Percentiles rank a stretch among this genome's conserved stretches.
Conservation (phyloP, 1,140 invertebrate genomes). For the Chironomus striatipennis region DNA sequence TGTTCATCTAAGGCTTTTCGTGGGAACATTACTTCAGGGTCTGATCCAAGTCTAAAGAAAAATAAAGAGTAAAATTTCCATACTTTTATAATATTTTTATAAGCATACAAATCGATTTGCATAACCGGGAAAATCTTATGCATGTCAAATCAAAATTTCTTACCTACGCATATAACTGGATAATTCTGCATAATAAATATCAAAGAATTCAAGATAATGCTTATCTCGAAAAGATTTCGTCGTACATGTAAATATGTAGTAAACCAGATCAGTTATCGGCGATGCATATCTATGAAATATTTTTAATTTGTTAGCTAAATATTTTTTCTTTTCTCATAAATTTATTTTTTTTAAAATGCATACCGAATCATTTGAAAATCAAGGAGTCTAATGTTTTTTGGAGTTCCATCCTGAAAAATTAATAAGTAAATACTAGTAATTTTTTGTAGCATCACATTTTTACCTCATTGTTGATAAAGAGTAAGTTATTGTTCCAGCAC, state of each 20-base stretch:
- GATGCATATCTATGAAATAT: too few relatives aligned
- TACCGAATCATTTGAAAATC: slow-evolving; percentile 45
- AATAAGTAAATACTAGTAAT: too few relatives aligned
- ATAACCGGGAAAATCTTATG: too few relatives aligned
- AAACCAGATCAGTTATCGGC: slow-evolving; percentile 42
- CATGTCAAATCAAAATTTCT: too few relatives aligned
- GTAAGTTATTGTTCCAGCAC: not conserved
- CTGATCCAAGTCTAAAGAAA: slow-evolving; percentile 30
- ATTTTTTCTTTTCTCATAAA: too few relatives aligned
- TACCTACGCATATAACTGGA: slow-evolving; percentile 31
- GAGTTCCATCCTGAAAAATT: slow-evolving; percentile 21
- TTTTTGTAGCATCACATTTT: too few relatives aligned
- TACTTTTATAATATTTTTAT: too few relatives aligned
- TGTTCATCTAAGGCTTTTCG: slow-evolving; percentile 30
- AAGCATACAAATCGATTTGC: too few relatives aligned
- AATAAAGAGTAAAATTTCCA: too few relatives aligned
- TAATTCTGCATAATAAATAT: slow-evolving; percentile 40
- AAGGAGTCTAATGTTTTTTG: slow-evolving; percentile 38
- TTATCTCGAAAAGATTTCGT: slow-evolving; percentile 38
- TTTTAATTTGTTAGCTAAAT: too few relatives aligned
- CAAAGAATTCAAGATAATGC: slow-evolving; percentile 40
- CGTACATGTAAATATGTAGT: slow-evolving; percentile 43
- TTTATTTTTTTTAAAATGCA: too few relatives aligned
- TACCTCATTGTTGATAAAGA: not conserved
- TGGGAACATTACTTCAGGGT: slow-evolving; percentile 36